Evolutionary conservation across 2,113 vertebrate species (phyloP).

Genomic region (Acanthochromis polyacanthus): DNA sequence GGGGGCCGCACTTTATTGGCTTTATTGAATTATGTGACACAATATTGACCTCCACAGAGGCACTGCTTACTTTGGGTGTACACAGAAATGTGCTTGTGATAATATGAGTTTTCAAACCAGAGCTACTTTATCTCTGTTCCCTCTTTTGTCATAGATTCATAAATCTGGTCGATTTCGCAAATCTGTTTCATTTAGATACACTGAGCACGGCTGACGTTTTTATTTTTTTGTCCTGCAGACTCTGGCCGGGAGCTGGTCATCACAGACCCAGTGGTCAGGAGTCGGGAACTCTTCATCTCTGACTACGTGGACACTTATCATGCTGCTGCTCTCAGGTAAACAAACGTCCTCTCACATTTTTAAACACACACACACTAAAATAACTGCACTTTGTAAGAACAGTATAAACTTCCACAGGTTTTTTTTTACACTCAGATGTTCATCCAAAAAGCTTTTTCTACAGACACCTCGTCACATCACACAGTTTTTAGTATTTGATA

Average conservation of each 20-base stretch:
- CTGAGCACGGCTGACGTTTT: neutral
- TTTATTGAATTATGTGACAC: constrained; percentile 59
- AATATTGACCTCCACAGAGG: constrained; percentile 50
- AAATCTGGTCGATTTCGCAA: neutral
- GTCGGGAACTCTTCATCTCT: constrained; percentile 98
- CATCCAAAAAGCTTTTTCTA: neutral
- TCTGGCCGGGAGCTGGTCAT: constrained; percentile 98
- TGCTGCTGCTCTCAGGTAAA: constrained; percentile 96
- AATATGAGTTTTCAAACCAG: constrained; percentile 30
- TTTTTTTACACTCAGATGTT: neutral
- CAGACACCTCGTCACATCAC: neutral
- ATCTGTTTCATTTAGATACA: neutral
- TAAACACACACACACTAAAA: neutral
- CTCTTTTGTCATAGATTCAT: constrained; percentile 32
- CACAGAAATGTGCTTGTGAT: constrained; percentile 23
- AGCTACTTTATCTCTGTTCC: constrained; percentile 22
- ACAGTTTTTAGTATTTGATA: neutral
- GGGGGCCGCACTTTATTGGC: constrained; percentile 49
- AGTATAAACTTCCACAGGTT: neutral
- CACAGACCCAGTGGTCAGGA: constrained; percentile 97
- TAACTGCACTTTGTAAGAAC: constrained; percentile 11
- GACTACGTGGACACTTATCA: constrained; percentile 99
- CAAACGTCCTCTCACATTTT: neutral
- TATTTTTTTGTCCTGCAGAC: constrained; percentile 83
- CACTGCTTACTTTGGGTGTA: constrained; percentile 29